Conservation (phyloP, 2,797 vertebrate species). For the Pseudochaenichthys georgianus region DNA sequence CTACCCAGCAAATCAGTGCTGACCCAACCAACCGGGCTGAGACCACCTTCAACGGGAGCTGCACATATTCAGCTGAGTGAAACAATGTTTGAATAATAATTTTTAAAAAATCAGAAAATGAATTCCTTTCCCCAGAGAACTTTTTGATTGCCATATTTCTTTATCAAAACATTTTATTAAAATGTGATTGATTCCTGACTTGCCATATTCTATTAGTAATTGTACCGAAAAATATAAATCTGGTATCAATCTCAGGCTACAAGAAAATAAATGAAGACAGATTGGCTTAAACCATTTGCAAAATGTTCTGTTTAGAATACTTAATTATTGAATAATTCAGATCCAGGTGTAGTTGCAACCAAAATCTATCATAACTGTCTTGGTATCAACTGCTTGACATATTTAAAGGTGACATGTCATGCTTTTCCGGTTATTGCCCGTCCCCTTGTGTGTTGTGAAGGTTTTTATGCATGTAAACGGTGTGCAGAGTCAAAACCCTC, state of each 20-base stretch:
- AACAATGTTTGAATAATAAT: conserved; percentile 4
- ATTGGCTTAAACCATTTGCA: conserved; percentile 5
- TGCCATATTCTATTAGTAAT: background rate
- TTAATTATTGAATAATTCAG: conserved; percentile 5
- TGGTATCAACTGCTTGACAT: background rate
- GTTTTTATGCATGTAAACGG: too few relatives aligned
- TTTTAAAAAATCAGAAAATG: background rate
- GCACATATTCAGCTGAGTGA: background rate
- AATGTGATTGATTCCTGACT: background rate
- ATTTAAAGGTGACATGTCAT: too few relatives aligned
- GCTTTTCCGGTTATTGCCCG: too few relatives aligned
- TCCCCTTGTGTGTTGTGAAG: too few relatives aligned
- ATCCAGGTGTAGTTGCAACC: background rate
- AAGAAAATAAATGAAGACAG: conserved; percentile 9
- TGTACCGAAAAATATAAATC: too few relatives aligned
- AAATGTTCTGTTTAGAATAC: background rate
- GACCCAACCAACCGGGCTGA: conserved; percentile 12
- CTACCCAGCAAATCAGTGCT: conserved; percentile 33
- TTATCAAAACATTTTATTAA: background rate
- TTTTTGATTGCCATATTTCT: background rate
- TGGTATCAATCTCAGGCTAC: background rate
- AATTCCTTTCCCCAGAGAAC: background rate
- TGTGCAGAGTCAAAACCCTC: too few relatives aligned
- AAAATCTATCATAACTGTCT: background rate
- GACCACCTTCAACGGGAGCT: conserved; percentile 11